A percentile compares a stretch with the other conserved stretches of the same genome.
Conservation (phyloP, 2,888 invertebrate genomes). For the Oscheius sp. region DNA sequence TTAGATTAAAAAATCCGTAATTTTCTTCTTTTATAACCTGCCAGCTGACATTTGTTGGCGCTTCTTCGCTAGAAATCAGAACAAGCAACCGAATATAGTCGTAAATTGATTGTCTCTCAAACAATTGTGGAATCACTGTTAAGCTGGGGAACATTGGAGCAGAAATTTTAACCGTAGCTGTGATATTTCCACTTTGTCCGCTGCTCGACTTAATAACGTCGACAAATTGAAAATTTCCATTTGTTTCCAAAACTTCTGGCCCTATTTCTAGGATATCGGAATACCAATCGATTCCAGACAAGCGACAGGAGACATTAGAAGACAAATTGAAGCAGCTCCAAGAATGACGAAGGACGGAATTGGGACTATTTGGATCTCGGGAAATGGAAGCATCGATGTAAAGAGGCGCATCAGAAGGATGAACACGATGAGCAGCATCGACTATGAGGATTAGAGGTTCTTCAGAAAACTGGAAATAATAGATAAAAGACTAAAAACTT, state of each 20-base stretch:
- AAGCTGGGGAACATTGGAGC: constrained; percentile 32
- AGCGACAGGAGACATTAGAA: not conserved
- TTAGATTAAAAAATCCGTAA: constrained; percentile 5
- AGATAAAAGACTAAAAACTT: no score
- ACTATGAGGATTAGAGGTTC: constrained; percentile 17
- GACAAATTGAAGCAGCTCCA: constrained; percentile 10
- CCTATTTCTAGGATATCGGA: not conserved
- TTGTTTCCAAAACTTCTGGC: not conserved
- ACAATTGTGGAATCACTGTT: constrained; percentile 27
- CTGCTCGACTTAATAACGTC: constrained; percentile 25
- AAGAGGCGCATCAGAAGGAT: constrained; percentile 11
- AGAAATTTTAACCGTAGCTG: constrained; percentile 35
- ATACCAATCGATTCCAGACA: not conserved
- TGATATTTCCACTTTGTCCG: constrained; percentile 33
- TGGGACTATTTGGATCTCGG: constrained; percentile 19
- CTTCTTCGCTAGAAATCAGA: constrained; percentile 14
- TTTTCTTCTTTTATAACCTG: not conserved
- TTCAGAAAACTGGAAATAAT: constrained; percentile 11
- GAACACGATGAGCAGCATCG: constrained; percentile 5
- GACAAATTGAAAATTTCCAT: constrained; percentile 16
- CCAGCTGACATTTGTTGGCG: constrained; percentile 17
- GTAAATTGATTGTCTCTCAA: constrained; percentile 34
- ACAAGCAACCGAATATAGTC: constrained; percentile 14
- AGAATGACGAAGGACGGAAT: not conserved
- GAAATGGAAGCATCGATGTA: constrained; percentile 17